Evolutionary conservation across 2,888 invertebrate species (phyloP).

Genomic region (Parnassius smintheus): DNA sequence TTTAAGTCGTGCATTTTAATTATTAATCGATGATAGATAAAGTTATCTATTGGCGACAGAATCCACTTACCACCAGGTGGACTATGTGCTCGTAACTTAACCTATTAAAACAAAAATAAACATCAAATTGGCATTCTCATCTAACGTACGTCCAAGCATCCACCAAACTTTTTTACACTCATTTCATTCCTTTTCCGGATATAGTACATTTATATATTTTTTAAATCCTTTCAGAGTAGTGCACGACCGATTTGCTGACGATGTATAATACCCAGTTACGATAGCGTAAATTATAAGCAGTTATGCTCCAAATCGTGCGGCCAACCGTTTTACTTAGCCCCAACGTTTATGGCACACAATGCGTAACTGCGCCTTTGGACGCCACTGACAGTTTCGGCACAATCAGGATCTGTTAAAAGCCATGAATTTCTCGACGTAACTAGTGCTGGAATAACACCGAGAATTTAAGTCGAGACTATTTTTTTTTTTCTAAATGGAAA

Average conservation of each 20-base stretch:
- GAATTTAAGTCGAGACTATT: neutral
- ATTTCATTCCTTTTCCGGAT: too few relatives aligned
- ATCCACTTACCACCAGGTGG: too few relatives aligned
- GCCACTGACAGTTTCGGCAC: slow-evolving; percentile 14
- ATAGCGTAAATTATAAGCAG: slow-evolving; percentile 8
- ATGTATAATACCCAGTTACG: slow-evolving; percentile 7
- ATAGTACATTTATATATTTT: too few relatives aligned
- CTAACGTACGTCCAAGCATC: too few relatives aligned
- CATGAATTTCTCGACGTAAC: slow-evolving; percentile 6
- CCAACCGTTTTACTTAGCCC: slow-evolving; percentile 2
- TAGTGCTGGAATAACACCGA: slow-evolving; percentile 4
- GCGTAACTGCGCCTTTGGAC: slow-evolving; percentile 15
- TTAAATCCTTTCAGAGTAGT: neutral
- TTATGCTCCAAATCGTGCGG: slow-evolving; percentile 17
- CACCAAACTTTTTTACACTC: too few relatives aligned
- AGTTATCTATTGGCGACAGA: too few relatives aligned
- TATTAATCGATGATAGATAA: too few relatives aligned
- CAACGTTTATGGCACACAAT: slow-evolving; percentile 24
- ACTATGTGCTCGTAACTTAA: too few relatives aligned
- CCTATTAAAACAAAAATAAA: too few relatives aligned
- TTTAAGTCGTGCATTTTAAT: too few relatives aligned
- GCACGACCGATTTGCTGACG: neutral
- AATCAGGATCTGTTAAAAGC: slow-evolving; percentile 18
- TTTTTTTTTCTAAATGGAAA: neutral
- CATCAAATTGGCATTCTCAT: too few relatives aligned